Evolutionary conservation across 2,113 vertebrate genomes (phyloP).

Genomic region (Triplophysa tibetana): DNA sequence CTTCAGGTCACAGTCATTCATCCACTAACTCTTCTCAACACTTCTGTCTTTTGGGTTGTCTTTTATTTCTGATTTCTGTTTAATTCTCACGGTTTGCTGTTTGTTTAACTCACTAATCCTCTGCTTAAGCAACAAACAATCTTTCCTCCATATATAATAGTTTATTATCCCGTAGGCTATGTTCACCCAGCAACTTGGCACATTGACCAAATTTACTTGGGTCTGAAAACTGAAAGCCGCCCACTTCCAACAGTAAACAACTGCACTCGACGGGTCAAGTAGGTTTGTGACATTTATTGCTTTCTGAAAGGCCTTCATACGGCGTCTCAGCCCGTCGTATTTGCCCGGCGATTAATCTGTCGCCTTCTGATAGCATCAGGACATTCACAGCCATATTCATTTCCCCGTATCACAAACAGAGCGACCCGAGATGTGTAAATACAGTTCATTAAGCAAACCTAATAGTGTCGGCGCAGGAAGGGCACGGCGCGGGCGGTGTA

Average conservation of each 20-base stretch:
- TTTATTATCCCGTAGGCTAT: background rate
- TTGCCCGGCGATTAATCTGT: background rate
- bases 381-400: conserved; percentile 5
- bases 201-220: background rate
- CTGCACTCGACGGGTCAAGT: background rate
- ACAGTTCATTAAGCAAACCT: conserved; percentile 10
- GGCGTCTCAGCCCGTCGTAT: background rate
- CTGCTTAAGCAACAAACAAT: too few species aligned
- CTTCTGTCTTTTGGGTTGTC: too few species aligned
- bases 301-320: conserved; percentile 9
- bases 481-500: conserved; percentile 25
- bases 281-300: background rate
- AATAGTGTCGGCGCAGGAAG: conserved; percentile 26
- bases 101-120: too few species aligned
- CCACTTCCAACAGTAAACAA: background rate
- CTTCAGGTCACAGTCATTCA: too few species aligned
- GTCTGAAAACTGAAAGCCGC: background rate
- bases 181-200: background rate
- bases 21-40: too few species aligned
- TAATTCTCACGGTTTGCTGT: too few species aligned
- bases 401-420: conserved; percentile 6
- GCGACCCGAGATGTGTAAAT: conserved; percentile 30
- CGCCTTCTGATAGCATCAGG: conserved; percentile 8
- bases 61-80: too few species aligned
- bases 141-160: too few species aligned